Base-by-base conservation (phyloP, 1,140 invertebrate genomes). In the Brachionus paranguensis region DNA sequence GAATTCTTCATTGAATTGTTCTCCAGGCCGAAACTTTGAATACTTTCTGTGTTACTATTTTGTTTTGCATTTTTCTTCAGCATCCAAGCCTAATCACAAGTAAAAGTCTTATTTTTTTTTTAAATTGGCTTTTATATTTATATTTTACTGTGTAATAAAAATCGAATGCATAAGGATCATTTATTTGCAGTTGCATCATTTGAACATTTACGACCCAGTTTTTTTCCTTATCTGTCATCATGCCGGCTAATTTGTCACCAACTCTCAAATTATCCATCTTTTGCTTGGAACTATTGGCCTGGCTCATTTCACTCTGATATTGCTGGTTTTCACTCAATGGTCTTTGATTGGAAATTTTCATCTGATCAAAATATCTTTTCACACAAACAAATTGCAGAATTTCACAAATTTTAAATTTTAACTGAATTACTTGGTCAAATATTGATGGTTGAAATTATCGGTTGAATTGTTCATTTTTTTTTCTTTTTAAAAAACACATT, bases 131-230 rank as follows among this genome's bases (percentile, higher is more conserved):
- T 17, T 76, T 20, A 74, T 74, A 20, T 74, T 70, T 2, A 50
- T 5, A 10, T 37, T 29, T 87, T 86, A 90, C 90, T 29, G 90
- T 89, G 84, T 89, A 90, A 86, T 91, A 91, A 85, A 89, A 91
- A 85, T 91, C 90, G 87, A 91, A 89, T 29, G 90, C 85, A 85
- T 90, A 90, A 8, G 90, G 90, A 85, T 91, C 90, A 55, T 90
- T 88, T 68, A 89, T 89, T 85, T 90, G 88, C 0, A 97, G 90
- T 88, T 96, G 95, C 83, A 96, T 88, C 86, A 96, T 90, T 88
- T 97, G 95, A 86, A 97, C 96, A 87, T 95, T 95, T 68, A 95
- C 93, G 1, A 97, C 90, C 95, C 95, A 96, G 84, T 96, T 94
- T 87, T 96, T 97, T 86, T 97, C 95, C 53, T 93, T 91, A 85